These are phyloP conservation scores for Congeria kusceri DNA, from an alignment of 2,888 invertebrate genomes.

Conservation along the genomic window DNA sequence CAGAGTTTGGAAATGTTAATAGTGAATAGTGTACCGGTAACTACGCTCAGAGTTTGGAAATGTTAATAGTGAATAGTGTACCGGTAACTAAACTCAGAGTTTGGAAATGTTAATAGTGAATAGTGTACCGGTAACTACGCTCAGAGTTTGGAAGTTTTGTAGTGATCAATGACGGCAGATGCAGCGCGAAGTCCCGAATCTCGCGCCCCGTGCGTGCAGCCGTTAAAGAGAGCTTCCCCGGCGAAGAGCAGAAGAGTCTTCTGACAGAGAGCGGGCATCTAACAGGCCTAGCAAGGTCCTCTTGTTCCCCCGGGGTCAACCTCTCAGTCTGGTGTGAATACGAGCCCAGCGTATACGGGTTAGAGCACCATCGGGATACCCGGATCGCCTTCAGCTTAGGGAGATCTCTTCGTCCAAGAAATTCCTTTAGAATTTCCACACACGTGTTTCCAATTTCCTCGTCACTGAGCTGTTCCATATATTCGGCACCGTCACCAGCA, in stretches of 20 bases:
- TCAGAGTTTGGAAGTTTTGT: no score
- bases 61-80: no score
- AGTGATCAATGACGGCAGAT: no score
- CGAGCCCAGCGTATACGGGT: conserved; percentile 91
- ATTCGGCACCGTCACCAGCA: conserved; percentile 90
- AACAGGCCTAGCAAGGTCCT: conserved; percentile 74
- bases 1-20: no score
- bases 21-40: no score
- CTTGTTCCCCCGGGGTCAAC: conserved; percentile 56
- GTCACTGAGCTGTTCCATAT: conserved; percentile 90
- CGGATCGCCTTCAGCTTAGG: conserved; percentile 90
- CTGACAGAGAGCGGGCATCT: conserved; percentile 45
- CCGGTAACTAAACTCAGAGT: no score
- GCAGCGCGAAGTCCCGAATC: conserved; percentile 93
- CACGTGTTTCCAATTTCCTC: conserved; percentile 89
- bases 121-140: no score
- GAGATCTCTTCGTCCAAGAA: conserved; percentile 90
- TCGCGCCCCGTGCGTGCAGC: conserved; percentile 92
- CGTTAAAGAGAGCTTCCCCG: conserved; percentile 93
- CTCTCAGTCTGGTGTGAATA: conserved; percentile 88
- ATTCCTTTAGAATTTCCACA: conserved; percentile 89
- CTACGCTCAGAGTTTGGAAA: no score
- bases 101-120: no score
- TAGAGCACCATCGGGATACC: conserved; percentile 89
- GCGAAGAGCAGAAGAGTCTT: conserved; percentile 91